Evolutionary conservation across 1,140 invertebrate species (phyloP).

Genomic region (Drosophila saltans): DNA sequence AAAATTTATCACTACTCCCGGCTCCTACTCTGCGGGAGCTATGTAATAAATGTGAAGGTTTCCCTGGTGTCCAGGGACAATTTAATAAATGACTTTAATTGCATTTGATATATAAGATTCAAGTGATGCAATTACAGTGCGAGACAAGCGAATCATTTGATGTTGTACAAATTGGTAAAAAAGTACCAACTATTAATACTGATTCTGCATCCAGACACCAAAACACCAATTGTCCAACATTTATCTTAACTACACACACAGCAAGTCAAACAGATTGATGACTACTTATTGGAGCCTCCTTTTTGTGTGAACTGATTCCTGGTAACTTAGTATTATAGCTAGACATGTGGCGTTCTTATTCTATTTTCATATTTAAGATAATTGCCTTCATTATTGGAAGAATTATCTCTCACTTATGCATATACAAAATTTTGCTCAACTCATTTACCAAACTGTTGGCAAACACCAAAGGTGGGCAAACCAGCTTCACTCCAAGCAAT

Average conservation of each 20-base stretch:
- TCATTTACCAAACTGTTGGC: constrained; percentile 3
- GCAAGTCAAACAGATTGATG: too few species aligned
- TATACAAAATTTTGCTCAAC: background rate
- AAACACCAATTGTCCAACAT: too few species aligned
- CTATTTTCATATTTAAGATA: background rate
- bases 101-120: constrained; percentile 18
- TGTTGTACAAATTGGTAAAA: background rate
- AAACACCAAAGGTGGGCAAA: constrained; percentile 31
- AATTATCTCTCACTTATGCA: constrained; percentile 9
- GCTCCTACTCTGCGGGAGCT: constrained; percentile 29
- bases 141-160: background rate
- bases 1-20: constrained; percentile 61
- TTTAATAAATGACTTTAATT: constrained; percentile 58
- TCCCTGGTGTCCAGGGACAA: constrained; percentile 21
- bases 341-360: background rate
- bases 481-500: constrained; percentile 19
- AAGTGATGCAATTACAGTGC: background rate
- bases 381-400: background rate
- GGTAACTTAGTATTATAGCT: too few species aligned
- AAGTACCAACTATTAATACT: background rate
- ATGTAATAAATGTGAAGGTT: constrained; percentile 60
- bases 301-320: too few species aligned
- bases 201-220: background rate
- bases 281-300: too few species aligned
- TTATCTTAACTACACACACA: too few species aligned